These are phyloP conservation scores for Taenaris catops DNA, from an alignment of 2,888 invertebrate species.

Conservation along the genomic window DNA sequence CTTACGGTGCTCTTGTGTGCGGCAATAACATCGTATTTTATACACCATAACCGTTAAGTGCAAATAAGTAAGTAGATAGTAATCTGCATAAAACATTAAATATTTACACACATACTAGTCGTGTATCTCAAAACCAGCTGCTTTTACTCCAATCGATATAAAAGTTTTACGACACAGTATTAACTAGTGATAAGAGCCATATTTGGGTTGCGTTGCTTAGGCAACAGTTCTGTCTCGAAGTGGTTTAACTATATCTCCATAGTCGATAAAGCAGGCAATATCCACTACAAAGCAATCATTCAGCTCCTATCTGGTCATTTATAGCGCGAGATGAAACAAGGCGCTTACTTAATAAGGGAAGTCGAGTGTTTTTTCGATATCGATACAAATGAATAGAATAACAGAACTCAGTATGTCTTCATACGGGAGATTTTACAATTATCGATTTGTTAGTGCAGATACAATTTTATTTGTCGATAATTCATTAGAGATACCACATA, in stretches of 20 bases:
- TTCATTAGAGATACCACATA: no score
- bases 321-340: constrained; percentile 72
- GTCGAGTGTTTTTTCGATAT: constrained; percentile 36
- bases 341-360: constrained; percentile 41
- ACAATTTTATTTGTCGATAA: no score
- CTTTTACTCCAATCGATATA: constrained; percentile 9
- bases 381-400: constrained; percentile 25
- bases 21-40: no score
- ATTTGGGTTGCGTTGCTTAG: constrained; percentile 17
- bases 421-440: constrained; percentile 3
- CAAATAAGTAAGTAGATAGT: no score
- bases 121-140: not conserved
- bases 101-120: no score
- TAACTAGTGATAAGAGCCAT: constrained; percentile 14
- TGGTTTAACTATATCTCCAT: constrained; percentile 57
- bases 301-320: constrained; percentile 73
- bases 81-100: no score
- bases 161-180: constrained; percentile 17
- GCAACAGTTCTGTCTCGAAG: constrained; percentile 27
- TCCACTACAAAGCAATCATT: constrained; percentile 67
- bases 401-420: constrained; percentile 2
- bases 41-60: no score
- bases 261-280: constrained; percentile 71
- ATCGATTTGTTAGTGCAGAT: no score
- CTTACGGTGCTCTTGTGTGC: no score